These are phyloP conservation scores for Rhombomys opimus DNA, from an alignment of 2,113 vertebrate genomes.

Conservation along the genomic window DNA sequence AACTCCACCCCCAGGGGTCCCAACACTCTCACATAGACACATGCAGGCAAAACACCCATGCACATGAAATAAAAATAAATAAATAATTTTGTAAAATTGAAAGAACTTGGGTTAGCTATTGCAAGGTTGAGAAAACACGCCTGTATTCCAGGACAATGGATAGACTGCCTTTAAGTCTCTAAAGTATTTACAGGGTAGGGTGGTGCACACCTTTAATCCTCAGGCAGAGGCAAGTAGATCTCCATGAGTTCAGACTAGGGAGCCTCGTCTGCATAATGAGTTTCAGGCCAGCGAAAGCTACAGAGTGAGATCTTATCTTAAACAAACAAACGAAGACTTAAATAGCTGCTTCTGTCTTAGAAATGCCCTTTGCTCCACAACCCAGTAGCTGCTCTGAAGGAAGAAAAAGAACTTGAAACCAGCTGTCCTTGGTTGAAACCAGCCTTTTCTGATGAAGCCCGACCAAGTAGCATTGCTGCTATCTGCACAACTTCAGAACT, in stretches of 20 bases:
- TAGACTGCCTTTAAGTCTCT: not conserved
- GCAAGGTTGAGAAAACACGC: not conserved
- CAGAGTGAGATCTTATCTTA: not conserved
- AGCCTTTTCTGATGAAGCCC: not conserved
- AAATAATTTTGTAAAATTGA: no score
- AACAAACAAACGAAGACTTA: not conserved
- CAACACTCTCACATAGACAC: no score
- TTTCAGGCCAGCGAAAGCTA: not conserved
- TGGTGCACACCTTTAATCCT: not conserved
- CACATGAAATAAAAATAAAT: no score
- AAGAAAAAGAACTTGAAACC: not conserved
- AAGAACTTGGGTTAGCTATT: not conserved
- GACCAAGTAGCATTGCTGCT: not conserved
- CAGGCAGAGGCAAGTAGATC: not conserved
- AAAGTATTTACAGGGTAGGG: not conserved
- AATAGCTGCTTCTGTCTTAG: not conserved
- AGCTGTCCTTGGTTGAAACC: not conserved
- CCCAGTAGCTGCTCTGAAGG: not conserved
- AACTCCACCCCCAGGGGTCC: no score
- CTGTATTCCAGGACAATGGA: not conserved
- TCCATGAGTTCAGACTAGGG: not conserved
- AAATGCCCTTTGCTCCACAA: not conserved
- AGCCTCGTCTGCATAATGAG: not conserved
- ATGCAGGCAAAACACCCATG: no score
- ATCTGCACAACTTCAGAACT: not conserved